Evolutionary conservation across 2,888 invertebrate species (phyloP).

Genomic region (Epinotia ramella): DNA sequence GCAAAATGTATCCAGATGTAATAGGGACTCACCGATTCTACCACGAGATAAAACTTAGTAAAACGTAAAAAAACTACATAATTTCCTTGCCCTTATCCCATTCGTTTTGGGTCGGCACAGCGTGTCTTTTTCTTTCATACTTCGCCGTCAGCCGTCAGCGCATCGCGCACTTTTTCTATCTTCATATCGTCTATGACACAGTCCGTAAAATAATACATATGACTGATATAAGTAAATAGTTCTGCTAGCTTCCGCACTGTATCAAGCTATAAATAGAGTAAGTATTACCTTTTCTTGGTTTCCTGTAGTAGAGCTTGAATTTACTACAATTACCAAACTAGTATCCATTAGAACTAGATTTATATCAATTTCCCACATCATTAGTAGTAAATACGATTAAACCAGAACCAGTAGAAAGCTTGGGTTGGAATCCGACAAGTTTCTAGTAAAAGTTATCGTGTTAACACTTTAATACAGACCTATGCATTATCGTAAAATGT

Average conservation of each 20-base stretch:
- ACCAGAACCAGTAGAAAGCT: slow-evolving; percentile 43
- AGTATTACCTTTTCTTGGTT: slow-evolving; percentile 1
- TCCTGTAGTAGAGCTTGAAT: slow-evolving; percentile 14
- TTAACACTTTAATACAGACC: slow-evolving; percentile 7
- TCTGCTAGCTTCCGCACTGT: no score
- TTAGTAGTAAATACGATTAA: slow-evolving; percentile 36
- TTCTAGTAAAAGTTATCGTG: slow-evolving; percentile 42
- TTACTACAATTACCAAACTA: not conserved
- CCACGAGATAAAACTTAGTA: no score
- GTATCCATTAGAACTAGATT: slow-evolving; percentile 30
- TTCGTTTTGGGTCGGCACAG: no score
- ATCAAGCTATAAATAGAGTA: not conserved
- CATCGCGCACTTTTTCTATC: no score
- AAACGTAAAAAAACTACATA: no score
- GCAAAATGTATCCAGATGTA: not conserved
- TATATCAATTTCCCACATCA: slow-evolving; percentile 38
- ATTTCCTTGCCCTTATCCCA: no score
- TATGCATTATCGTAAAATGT: not conserved
- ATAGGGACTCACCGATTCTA: no score
- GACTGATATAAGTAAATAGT: no score
- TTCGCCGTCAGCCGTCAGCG: no score
- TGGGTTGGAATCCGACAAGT: slow-evolving; percentile 29
- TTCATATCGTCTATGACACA: no score
- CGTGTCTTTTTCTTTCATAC: no score
- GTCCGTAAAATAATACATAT: no score